Conservation (phyloP, 2,888 invertebrate genomes). For the Nemotelus pantherinus region DNA sequence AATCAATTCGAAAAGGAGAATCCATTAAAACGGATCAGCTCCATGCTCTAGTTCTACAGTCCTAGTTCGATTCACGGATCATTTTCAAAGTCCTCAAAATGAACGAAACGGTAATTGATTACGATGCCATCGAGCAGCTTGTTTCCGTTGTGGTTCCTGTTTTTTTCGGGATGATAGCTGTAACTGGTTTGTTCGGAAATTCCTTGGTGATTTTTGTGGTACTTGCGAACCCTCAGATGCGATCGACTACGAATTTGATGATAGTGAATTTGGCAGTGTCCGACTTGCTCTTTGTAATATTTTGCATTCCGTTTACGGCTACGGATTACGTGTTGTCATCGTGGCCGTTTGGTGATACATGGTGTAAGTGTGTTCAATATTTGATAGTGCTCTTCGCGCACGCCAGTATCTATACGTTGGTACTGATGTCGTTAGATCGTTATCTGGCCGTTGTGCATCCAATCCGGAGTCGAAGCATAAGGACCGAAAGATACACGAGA, state of each 20-base stretch:
- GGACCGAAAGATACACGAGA: constrained; percentile 82
- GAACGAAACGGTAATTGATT: constrained; percentile 19
- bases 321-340: constrained; percentile 83
- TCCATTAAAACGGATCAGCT: constrained; percentile 13
- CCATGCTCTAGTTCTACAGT: constrained; percentile 8
- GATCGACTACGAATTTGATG: constrained; percentile 91
- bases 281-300: constrained; percentile 88
- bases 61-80: not conserved
- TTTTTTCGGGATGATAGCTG: constrained; percentile 84
- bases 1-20: not conserved
- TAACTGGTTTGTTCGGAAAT: constrained; percentile 88
- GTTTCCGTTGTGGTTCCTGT: constrained; percentile 78
- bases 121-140: constrained; percentile 56
- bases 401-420: constrained; percentile 91
- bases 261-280: constrained; percentile 90
- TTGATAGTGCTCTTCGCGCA: constrained; percentile 90
- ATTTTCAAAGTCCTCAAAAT: not conserved
- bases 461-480: constrained; percentile 82
- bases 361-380: constrained; percentile 91
- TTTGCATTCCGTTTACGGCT: constrained; percentile 94
- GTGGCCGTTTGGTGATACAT: constrained; percentile 90
- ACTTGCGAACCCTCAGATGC: constrained; percentile 87
- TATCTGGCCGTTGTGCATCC: constrained; percentile 95
- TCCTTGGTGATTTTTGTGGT: constrained; percentile 88
- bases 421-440: constrained; percentile 90